These are phyloP conservation scores for Schizaphis graminum DNA, from an alignment of 2,888 invertebrate species.

Conservation along the genomic window DNA sequence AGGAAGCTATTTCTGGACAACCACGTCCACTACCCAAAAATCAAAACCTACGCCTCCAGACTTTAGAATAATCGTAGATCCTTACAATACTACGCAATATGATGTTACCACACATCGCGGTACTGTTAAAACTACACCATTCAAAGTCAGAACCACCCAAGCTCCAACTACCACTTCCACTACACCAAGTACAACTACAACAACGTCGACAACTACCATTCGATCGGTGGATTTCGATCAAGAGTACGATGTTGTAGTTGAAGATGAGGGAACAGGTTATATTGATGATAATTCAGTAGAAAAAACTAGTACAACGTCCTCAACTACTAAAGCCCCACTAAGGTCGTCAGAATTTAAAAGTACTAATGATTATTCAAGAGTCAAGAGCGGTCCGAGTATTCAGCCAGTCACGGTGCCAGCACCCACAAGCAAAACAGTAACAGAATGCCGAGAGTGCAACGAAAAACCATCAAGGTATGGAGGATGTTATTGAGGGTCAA, in stretches of 20 bases:
- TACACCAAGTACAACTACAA: conserved; percentile 70
- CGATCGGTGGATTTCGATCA: conserved; percentile 64
- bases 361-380: conserved; percentile 33
- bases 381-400: conserved; percentile 63
- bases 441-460: conserved; percentile 67
- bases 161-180: conserved; percentile 20
- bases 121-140: conserved; percentile 37
- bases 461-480: conserved; percentile 69
- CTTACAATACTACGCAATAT: conserved; percentile 45
- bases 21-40: conserved; percentile 38
- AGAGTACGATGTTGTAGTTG: conserved; percentile 51
- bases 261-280: conserved; percentile 29
- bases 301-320: conserved; percentile 53
- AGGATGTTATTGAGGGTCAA: conserved; percentile 58
- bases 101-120: conserved; percentile 61
- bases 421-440: conserved; percentile 63
- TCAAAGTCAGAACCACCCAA: conserved; percentile 36
- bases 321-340: conserved; percentile 29
- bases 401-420: conserved; percentile 62
- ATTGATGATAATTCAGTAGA: conserved; percentile 59
- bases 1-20: conserved; percentile 49
- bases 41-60: conserved; percentile 40
- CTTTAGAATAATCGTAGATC: conserved; percentile 61
- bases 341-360: conserved; percentile 27
- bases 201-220: conserved; percentile 67